Conservation (phyloP, 2,113 vertebrate genomes). For the Limanda limanda region DNA sequence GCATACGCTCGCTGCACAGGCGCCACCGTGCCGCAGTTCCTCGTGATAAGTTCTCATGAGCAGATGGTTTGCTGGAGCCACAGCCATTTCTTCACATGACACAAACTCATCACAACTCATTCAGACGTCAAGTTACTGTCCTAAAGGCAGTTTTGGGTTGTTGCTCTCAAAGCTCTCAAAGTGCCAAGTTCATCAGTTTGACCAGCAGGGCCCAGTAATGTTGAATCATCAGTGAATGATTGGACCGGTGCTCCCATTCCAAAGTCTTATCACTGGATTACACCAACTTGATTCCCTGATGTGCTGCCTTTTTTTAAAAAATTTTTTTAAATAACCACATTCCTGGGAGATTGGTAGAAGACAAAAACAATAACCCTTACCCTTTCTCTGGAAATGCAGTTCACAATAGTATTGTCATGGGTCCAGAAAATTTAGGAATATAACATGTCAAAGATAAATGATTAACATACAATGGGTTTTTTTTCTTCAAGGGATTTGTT, state of each 20-base stretch:
- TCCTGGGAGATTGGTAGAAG: too few species aligned
- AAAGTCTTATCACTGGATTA: neutral
- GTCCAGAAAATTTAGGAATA: neutral
- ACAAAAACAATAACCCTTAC: neutral
- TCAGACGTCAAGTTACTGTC: slow-evolving; percentile 2
- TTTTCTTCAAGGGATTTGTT: neutral
- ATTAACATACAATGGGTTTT: neutral
- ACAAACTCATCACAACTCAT: neutral
- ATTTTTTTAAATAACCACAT: too few species aligned
- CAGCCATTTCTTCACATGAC: slow-evolving; percentile 7
- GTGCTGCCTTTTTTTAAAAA: neutral
- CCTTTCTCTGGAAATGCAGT: neutral
- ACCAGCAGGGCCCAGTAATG: neutral
- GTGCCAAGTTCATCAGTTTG: neutral
- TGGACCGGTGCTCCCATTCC: neutral
- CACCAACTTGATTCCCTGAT: neutral
- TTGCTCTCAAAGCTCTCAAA: neutral
- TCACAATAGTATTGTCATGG: neutral
- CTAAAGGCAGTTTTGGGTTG: neutral
- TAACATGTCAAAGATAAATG: neutral
- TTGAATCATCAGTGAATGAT: neutral
- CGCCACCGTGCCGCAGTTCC: slow-evolving; percentile 47
- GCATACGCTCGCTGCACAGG: slow-evolving; percentile 29
- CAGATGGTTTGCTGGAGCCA: neutral
- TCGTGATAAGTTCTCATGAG: slow-evolving; percentile 42